These are phyloP conservation scores for Eclectus roratus DNA, from an alignment of 2,113 vertebrate species.

Conservation along the genomic window DNA sequence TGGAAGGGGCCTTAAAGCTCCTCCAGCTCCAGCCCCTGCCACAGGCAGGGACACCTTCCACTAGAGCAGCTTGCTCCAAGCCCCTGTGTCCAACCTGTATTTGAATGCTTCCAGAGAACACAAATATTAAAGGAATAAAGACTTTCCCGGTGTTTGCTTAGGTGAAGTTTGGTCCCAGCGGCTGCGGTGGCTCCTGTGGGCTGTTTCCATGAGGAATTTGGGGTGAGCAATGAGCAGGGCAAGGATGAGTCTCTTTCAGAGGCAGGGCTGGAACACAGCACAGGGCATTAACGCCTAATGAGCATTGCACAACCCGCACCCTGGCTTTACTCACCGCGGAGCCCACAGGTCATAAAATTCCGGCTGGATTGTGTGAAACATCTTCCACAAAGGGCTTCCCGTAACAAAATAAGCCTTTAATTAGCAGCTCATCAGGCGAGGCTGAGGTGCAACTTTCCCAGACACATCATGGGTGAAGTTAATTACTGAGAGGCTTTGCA, in stretches of 20 bases:
- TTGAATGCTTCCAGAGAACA: neutral
- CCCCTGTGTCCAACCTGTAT: neutral
- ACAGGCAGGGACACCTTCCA: neutral
- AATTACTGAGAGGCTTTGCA: constrained; percentile 78
- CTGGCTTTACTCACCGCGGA: constrained; percentile 9
- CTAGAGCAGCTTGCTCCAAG: neutral
- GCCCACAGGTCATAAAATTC: constrained; percentile 65
- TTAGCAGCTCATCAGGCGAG: constrained; percentile 61
- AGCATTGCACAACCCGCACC: neutral
- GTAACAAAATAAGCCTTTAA: constrained; percentile 70
- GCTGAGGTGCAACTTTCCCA: constrained; percentile 77
- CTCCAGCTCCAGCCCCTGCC: neutral
- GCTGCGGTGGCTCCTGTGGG: rapidly evolving
- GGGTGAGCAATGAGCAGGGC: neutral
- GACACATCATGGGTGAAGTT: constrained; percentile 73
- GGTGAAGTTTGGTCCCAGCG: rapidly evolving
- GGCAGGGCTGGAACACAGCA: neutral
- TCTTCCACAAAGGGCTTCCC: constrained; percentile 61
- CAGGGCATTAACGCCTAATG: neutral
- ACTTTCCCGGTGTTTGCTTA: neutral
- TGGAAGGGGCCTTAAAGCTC: neutral
- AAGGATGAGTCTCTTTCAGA: neutral
- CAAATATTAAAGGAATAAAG: neutral
- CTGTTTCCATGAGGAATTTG: neutral
- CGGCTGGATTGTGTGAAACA: neutral